Evolutionary conservation across 2,113 vertebrate genomes (phyloP).

Genomic region (Tenebrosternarchus preto): DNA sequence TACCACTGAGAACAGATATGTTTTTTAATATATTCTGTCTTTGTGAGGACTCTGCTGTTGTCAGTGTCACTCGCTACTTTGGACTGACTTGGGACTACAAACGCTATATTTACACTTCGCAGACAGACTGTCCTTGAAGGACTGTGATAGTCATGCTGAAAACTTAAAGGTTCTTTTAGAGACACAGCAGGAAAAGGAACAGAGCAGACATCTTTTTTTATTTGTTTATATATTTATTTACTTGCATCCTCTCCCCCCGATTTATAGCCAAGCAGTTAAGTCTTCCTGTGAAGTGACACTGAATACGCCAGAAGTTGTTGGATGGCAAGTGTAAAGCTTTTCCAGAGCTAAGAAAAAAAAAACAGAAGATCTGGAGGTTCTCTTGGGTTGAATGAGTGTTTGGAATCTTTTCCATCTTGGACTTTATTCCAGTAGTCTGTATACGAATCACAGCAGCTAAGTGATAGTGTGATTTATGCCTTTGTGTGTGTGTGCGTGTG

Average conservation of each 20-base stretch:
- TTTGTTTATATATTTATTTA: neutral
- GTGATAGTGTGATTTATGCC: neutral
- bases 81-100: constrained; percentile 37
- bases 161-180: constrained; percentile 35
- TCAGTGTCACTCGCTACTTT: constrained; percentile 6
- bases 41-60: constrained; percentile 16
- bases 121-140: constrained; percentile 40
- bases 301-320: neutral
- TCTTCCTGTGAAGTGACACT: constrained; percentile 4
- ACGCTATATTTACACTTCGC: constrained; percentile 50
- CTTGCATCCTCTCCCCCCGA: neutral
- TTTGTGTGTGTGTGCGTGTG: neutral
- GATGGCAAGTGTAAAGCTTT: neutral
- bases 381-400: neutral
- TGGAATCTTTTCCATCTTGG: neutral
- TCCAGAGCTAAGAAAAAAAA: too few species aligned
- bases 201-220: neutral
- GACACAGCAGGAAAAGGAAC: neutral
- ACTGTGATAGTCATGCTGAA: constrained; percentile 29
- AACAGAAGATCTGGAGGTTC: neutral
- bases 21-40: constrained; percentile 9
- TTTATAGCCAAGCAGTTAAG: constrained; percentile 13
- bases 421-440: neutral
- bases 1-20: neutral
- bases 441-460: neutral